Percentiles rank a stretch among this genome's conserved stretches.
These are phyloP conservation scores for Lepidocyrtoides sp. DNA, from an alignment of 2,888 invertebrate genomes.

Conservation along the genomic window DNA sequence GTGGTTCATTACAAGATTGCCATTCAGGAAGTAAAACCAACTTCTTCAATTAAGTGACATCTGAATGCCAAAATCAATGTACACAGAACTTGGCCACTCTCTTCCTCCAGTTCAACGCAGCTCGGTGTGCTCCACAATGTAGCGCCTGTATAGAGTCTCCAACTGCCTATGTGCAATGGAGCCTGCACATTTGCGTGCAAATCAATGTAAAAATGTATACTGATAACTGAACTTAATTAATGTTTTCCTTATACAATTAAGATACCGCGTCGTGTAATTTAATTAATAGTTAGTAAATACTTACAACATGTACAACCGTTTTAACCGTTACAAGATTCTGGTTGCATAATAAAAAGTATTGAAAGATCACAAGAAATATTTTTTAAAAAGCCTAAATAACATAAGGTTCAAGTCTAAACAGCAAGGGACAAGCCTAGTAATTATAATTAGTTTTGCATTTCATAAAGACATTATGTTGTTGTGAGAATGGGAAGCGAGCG, in stretches of 20 bases:
- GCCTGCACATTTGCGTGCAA: neutral
- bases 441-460: too few relatives aligned
- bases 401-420: too few relatives aligned
- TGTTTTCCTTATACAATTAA: neutral
- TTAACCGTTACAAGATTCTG: neutral
- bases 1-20: neutral
- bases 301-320: neutral
- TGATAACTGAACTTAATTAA: neutral
- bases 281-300: neutral
- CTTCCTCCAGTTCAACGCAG: too few relatives aligned
- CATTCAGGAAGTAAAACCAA: conserved; percentile 14
- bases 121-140: too few relatives aligned
- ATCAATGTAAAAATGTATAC: conserved; percentile 14
- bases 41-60: neutral
- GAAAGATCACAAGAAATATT: neutral
- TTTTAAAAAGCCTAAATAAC: too few relatives aligned
- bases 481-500: too few relatives aligned
- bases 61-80: neutral
- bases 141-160: neutral
- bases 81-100: too few relatives aligned
- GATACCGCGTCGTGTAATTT: neutral
- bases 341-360: conserved; percentile 36
- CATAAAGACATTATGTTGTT: too few relatives aligned
- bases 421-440: too few relatives aligned
- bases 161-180: neutral